Evolutionary conservation across 1,140 invertebrate genomes (phyloP).

Genomic region (Zophobas morio): DNA sequence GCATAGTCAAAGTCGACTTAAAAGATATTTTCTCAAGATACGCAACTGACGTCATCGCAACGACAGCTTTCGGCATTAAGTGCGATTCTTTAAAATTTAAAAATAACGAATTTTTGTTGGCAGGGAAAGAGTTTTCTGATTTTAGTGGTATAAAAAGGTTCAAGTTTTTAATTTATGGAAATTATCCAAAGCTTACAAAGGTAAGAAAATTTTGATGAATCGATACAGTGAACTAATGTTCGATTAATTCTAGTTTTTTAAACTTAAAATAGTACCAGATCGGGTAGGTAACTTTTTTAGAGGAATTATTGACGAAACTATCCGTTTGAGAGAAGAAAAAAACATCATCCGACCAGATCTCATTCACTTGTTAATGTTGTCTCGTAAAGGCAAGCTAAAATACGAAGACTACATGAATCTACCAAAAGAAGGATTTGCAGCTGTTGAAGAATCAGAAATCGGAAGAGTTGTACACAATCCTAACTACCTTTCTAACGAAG

Average conservation of each 20-base stretch:
- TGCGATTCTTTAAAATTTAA: conserved; percentile 71
- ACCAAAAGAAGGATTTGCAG: conserved; percentile 51
- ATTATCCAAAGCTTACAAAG: conserved; percentile 26
- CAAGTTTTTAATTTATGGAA: conserved; percentile 5
- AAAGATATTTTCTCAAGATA: conserved; percentile 71
- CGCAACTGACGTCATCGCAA: conserved; percentile 74
- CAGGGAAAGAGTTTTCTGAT: conserved; percentile 58
- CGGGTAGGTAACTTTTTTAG: conserved; percentile 2
- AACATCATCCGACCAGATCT: conserved; percentile 64
- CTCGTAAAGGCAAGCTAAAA: conserved; percentile 59
- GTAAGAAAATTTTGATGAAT: conserved; percentile 18
- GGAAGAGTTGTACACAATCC: conserved; percentile 12
- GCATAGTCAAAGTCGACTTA: conserved; percentile 66
- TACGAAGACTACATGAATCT: conserved; percentile 43
- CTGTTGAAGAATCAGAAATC: conserved; percentile 52
- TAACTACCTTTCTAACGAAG: conserved; percentile 52
- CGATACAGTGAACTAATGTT: not conserved
- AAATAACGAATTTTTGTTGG: conserved; percentile 69
- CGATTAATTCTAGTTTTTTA: not conserved
- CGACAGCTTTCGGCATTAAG: conserved; percentile 71
- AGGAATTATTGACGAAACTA: conserved; percentile 1
- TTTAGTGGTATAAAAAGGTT: conserved; percentile 13
- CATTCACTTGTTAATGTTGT: conserved; percentile 67
- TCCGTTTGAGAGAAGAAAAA: conserved; percentile 57
- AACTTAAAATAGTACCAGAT: not conserved